A percentile compares a stretch with the other conserved stretches of the same genome.
Conservation (phyloP, 2,113 vertebrate species). For the Lepidiolamprologus cunningtoni region DNA sequence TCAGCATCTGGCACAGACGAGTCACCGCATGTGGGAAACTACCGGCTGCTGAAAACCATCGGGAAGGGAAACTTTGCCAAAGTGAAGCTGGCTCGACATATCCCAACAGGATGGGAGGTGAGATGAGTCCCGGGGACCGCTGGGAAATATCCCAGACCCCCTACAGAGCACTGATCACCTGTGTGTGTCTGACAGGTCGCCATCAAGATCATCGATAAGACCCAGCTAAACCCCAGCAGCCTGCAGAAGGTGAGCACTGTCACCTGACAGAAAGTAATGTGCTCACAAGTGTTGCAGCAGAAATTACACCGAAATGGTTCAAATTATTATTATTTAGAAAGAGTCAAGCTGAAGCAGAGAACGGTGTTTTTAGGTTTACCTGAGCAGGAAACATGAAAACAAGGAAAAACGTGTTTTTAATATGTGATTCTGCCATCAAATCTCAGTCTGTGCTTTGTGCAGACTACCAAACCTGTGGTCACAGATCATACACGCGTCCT, state of each 20-base stretch:
- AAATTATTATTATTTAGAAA: background rate
- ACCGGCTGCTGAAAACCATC: constrained; percentile 82
- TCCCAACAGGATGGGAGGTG: constrained; percentile 81
- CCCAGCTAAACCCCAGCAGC: constrained; percentile 31
- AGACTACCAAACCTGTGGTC: background rate
- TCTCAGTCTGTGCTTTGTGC: background rate
- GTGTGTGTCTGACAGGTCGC: constrained; percentile 1
- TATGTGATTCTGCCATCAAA: background rate
- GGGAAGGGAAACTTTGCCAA: constrained; percentile 90
- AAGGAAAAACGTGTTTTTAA: background rate
- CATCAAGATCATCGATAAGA: constrained; percentile 38
- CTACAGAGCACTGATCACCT: background rate
- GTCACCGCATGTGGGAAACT: constrained; percentile 84
- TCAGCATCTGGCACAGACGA: constrained; percentile 76
- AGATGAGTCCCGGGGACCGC: background rate
- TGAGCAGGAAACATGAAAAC: background rate
- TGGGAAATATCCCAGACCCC: background rate
- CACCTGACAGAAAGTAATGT: background rate
- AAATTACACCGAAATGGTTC: background rate
- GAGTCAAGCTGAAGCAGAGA: background rate
- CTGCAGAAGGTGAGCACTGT: constrained; percentile 25
- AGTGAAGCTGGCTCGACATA: constrained; percentile 82
- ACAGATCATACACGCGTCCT: background rate
- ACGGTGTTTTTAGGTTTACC: background rate
- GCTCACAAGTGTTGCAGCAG: background rate